Base-by-base conservation (phyloP, 2,797 vertebrate genomes). In the Micrastur ruficollis region DNA sequence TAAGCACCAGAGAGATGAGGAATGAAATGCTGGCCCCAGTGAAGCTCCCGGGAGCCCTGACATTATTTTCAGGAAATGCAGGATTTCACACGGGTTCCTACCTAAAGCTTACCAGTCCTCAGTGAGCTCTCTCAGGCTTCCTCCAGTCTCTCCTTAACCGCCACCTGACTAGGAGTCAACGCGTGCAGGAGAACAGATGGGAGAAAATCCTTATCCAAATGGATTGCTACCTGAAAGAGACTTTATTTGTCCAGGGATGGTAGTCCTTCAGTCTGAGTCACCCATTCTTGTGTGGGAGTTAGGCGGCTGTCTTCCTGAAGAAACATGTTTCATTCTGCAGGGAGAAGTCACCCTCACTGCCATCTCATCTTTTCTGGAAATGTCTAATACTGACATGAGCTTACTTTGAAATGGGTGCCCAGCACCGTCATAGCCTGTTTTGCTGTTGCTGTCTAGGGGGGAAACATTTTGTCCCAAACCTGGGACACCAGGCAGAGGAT, bases 231-330 rank as follows among this genome's bases (percentile, higher is more conserved):
- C 93, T 95, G 85, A 62, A 91, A 32, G 68, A 68, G 90, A 8
- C 27, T 82, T 12, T n/a, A 20, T 90, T 93, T 89, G 79, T 91
- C 84, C 84, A 23, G 73, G 75, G 46, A 29, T 42, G 46, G 56
- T 34, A 92, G 89, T 72, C 78, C 94, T 95, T 58, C 58, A 38
- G 65, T 34, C 90, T 97, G 95, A 97, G 72, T 96, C 96, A 96
- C 29, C 65, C 84, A 26, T 85, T 68, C 75, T 15, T 34, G 84
- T 81, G 95, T 93, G 92, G 95, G 96, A 95, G 94, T 71, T 20
- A 68, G 89, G 95, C 86, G 6, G 74, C 74, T 94, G 70, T 49
- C 55, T 94, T 95, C 93, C 86, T 95, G 92, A 95, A 85, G 88
- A 67, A 91, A 92, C 94, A 70, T 72, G 89, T 95, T 94, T 86